These are phyloP conservation scores for Aspidiotus destructor DNA, from an alignment of 2,888 invertebrate species.

Conservation along the genomic window DNA sequence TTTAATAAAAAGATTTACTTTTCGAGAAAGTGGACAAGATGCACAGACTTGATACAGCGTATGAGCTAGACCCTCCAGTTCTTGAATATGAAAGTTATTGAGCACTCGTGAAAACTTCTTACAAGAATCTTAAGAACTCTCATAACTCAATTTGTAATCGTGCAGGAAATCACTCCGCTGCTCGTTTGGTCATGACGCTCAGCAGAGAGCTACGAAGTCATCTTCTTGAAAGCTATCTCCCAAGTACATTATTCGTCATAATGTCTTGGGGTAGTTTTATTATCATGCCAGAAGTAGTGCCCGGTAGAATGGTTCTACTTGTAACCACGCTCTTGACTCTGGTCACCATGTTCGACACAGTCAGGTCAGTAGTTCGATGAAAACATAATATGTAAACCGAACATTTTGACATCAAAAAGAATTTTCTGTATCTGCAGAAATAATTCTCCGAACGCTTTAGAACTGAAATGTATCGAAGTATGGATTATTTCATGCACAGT, in stretches of 20 bases:
- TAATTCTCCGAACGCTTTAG: slow-evolving; percentile 55
- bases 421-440: slow-evolving; percentile 44
- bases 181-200: slow-evolving; percentile 51
- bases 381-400: too few relatives aligned
- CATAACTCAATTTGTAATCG: not conserved
- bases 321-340: slow-evolving; percentile 55
- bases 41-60: too few relatives aligned
- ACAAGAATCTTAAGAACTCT: too few relatives aligned
- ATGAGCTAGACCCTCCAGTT: too few relatives aligned
- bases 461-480: slow-evolving; percentile 55
- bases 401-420: too few relatives aligned
- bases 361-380: slow-evolving; percentile 44
- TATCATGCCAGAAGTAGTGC: slow-evolving; percentile 56
- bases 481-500: slow-evolving; percentile 57
- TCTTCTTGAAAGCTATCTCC: slow-evolving; percentile 54
- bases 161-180: slow-evolving; percentile 52
- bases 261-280: slow-evolving; percentile 60
- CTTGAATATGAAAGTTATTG: too few relatives aligned
- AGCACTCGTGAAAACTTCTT: too few relatives aligned
- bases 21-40: too few relatives aligned
- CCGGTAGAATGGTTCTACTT: slow-evolving; percentile 54
- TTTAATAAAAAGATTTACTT: too few relatives aligned
- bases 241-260: slow-evolving; percentile 54
- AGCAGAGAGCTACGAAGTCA: slow-evolving; percentile 54
- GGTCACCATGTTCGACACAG: slow-evolving; percentile 58